Conservation (phyloP, 1,140 invertebrate species). For the Babylonia areolata region DNA sequence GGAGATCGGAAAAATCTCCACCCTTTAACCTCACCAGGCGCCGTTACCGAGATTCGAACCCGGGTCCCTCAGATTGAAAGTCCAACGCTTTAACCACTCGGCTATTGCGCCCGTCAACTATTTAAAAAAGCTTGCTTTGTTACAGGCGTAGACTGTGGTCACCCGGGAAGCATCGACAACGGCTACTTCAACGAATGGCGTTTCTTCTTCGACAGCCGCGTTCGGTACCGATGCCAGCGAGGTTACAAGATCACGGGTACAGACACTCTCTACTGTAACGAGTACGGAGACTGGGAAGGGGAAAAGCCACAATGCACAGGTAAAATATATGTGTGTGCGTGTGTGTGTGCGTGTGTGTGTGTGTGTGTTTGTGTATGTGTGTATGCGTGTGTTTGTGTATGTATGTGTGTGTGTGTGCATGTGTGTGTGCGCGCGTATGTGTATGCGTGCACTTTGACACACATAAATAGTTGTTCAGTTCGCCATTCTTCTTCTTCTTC, state of each 20-base stretch:
- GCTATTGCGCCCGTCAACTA: too few relatives aligned
- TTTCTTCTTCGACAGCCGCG: constrained; percentile 78
- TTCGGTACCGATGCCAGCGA: constrained; percentile 71
- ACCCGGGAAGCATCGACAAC: constrained; percentile 86
- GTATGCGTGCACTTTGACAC: too few relatives aligned
- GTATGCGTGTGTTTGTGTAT: neutral
- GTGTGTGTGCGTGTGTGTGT: constrained; percentile 13
- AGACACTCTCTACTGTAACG: constrained; percentile 80
- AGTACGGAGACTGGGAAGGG: constrained; percentile 74
- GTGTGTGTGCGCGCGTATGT: neutral
- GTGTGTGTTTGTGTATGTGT: constrained; percentile 9
- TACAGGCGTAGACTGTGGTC: constrained; percentile 91
- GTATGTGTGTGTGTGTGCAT: neutral
- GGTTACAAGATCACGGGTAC: constrained; percentile 87
- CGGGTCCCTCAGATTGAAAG: too few relatives aligned
- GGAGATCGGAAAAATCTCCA: too few relatives aligned
- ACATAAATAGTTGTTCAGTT: too few relatives aligned
- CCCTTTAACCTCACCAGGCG: too few relatives aligned
- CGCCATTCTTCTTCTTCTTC: too few relatives aligned
- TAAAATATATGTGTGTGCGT: constrained; percentile 35
- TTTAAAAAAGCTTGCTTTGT: too few relatives aligned
- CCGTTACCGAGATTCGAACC: too few relatives aligned
- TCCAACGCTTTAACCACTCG: too few relatives aligned
- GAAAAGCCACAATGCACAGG: constrained; percentile 65
- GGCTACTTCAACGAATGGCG: constrained; percentile 86